phyloP scores from a whole-genome alignment of 2,888 invertebrate genomes.

The Dynastes grantii region DNA sequence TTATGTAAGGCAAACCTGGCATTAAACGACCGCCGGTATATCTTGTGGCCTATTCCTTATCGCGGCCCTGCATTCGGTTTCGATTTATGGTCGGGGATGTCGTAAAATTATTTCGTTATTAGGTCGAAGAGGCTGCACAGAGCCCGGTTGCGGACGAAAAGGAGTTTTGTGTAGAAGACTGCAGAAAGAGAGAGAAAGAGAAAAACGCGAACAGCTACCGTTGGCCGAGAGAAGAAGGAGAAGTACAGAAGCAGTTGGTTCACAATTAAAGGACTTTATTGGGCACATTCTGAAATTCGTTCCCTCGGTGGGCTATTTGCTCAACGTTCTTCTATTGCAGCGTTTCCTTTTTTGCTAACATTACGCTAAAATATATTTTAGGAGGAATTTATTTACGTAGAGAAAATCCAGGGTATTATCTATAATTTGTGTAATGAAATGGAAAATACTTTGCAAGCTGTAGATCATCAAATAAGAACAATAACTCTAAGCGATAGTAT shows the following conservation, averaged over 20 bases:
- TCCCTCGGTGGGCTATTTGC: constrained; percentile 32
- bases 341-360: constrained; percentile 11
- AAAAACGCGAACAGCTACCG: background rate
- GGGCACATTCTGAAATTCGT: constrained; percentile 37
- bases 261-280: constrained; percentile 51
- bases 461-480: background rate
- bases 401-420: background rate
- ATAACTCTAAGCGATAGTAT: background rate
- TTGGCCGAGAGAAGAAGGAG: constrained; percentile 9
- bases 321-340: constrained; percentile 12
- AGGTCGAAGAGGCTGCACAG: constrained; percentile 36
- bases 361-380: constrained; percentile 23
- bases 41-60: constrained; percentile 46
- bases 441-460: background rate
- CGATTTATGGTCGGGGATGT: constrained; percentile 46
- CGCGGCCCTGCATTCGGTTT: constrained; percentile 50
- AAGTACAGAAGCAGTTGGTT: constrained; percentile 38
- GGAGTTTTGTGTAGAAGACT: background rate
- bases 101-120: constrained; percentile 52
- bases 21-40: constrained; percentile 39
- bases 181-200: constrained; percentile 7
- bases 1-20: constrained; percentile 43
- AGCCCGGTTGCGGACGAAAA: constrained; percentile 6
- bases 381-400: constrained; percentile 3
- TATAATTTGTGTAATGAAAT: constrained; percentile 23